phyloP scores from a whole-genome alignment of 2,113 vertebrate genomes.

The Centrocercus urophasianus region DNA sequence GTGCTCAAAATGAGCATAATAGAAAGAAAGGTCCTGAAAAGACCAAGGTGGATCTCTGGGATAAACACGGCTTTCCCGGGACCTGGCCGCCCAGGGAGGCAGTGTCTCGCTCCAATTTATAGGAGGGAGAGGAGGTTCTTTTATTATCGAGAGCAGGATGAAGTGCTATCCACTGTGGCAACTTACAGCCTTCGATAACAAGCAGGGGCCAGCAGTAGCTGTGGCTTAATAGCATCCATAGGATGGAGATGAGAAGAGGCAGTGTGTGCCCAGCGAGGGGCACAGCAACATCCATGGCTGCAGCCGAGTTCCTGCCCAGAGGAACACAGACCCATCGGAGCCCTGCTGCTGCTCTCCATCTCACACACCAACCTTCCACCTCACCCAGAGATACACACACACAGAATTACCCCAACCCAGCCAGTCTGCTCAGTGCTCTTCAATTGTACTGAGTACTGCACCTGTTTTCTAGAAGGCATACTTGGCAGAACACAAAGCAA shows the following conservation, averaged over 20 bases:
- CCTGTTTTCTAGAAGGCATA: neutral
- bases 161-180: neutral
- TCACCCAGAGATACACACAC: neutral
- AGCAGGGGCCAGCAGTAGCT: neutral
- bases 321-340: neutral
- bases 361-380: neutral
- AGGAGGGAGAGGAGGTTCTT: too few species aligned
- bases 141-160: neutral
- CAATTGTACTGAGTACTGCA: neutral
- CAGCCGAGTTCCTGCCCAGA: neutral
- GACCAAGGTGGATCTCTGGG: neutral
- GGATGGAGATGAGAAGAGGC: neutral
- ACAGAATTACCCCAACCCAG: neutral
- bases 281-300: neutral
- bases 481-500: neutral
- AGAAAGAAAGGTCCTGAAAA: neutral
- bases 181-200: neutral
- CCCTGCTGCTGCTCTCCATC: fast-evolving
- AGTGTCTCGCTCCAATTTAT: neutral
- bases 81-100: neutral
- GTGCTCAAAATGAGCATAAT: neutral
- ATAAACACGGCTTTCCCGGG: neutral
- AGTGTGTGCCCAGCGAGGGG: neutral
- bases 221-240: too few species aligned
- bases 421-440: neutral